These are phyloP conservation scores for Otis tarda DNA, from an alignment of 2,113 vertebrate species.

Conservation along the genomic window DNA sequence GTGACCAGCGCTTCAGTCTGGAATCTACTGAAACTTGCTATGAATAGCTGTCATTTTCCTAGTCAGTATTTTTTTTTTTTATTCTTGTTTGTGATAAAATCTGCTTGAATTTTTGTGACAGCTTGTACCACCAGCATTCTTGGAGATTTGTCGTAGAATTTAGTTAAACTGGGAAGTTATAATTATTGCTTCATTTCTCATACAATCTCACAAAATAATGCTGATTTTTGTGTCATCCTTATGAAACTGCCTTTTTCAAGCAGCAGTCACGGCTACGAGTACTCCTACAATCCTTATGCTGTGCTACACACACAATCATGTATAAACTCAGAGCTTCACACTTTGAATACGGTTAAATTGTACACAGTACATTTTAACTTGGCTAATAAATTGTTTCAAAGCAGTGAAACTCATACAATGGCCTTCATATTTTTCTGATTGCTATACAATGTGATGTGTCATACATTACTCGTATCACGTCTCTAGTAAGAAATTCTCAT, in stretches of 20 bases:
- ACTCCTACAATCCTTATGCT: not conserved
- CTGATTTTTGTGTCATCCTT: not conserved
- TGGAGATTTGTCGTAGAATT: not conserved
- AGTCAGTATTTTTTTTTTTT: not conserved
- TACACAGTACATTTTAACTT: not conserved
- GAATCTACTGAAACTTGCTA: conserved; percentile 5
- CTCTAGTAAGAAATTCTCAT: not conserved
- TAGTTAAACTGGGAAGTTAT: not conserved
- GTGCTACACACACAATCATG: not conserved
- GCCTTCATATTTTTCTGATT: not conserved
- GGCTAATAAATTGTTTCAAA: conserved; percentile 4
- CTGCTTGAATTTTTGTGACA: not conserved
- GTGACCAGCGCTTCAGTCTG: not conserved
- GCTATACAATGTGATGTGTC: not conserved
- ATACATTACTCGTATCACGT: not conserved
- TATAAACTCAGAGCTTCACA: not conserved
- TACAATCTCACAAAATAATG: not conserved
- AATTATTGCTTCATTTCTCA: conserved; percentile 11
- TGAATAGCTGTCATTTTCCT: conserved; percentile 1
- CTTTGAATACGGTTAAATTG: not conserved
- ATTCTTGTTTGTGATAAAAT: not conserved
- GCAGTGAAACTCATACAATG: not conserved
- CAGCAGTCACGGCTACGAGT: not conserved
- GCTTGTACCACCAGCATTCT: not conserved
- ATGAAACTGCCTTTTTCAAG: not conserved